Base-by-base conservation (phyloP, 2,888 invertebrate species). In the Andricus curvator region DNA sequence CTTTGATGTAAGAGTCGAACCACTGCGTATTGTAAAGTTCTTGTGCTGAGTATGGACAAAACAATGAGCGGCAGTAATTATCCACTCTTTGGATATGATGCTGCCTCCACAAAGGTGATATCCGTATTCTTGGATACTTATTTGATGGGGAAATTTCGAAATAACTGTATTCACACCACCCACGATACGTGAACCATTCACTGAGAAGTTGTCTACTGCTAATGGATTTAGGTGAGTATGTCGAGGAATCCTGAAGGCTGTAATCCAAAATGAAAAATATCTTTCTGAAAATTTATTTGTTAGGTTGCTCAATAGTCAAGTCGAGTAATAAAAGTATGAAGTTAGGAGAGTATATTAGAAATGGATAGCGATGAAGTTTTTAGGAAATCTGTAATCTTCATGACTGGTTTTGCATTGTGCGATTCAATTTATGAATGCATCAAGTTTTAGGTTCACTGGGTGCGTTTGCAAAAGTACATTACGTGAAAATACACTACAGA, bases 1-100 rank as follows among this genome's bases (percentile, higher is more conserved):
- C 1, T 86, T 77, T 0, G 88, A 85, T 9, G 91, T 93, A 56
- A 93, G 93, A 0, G 94, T 94, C 4, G 94, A 94, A 3, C 86
- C 86, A 1, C 83, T 74, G 0, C 84, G 85, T 17, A 87, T 37
- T 22, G 15, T 13, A 1, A 17, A 17, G 5, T 1, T 5, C 5
- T 5, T 48, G 2, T 17, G 5, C 6, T 17, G 1, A 17, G 17
- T 17, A 1, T 17, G 17, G 17, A 17, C 5, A 48, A 48, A 5
- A 84, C 95, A 95, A 86, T 95, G 95, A 0, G 94, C 95, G 2
- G 95, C 95, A 0, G 95, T 95, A 0, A 95, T 66, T 1, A 95
- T 90, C 17, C 93, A 93, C 62, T 93, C 90, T 13, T 87, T 90
- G 17, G 93, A 93, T 22, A 95, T 92, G 25, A 94, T 93, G 11